These are phyloP conservation scores for Pristionchus entomophagus DNA, from an alignment of 2,888 invertebrate genomes.

Conservation along the genomic window DNA sequence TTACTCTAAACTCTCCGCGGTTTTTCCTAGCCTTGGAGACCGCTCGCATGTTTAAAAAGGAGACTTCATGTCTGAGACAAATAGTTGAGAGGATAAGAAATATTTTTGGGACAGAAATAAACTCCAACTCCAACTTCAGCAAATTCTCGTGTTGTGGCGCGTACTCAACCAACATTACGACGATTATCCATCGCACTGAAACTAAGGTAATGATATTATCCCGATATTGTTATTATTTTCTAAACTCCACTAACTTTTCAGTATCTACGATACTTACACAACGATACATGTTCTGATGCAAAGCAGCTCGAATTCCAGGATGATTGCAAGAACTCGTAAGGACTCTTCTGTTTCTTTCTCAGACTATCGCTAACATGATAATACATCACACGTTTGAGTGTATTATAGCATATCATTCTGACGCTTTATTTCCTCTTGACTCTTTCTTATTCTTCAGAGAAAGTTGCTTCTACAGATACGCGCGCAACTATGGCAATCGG, in stretches of 20 bases:
- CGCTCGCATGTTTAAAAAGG: too few species aligned
- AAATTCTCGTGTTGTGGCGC: neutral
- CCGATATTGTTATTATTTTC: neutral
- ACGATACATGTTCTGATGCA: neutral
- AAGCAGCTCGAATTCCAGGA: neutral
- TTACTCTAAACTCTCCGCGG: too few species aligned
- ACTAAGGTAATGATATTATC: too few species aligned
- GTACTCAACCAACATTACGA: neutral
- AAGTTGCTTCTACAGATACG: slow-evolving; percentile 23
- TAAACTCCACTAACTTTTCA: neutral
- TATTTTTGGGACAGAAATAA: too few species aligned
- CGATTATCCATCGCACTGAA: neutral
- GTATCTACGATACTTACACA: neutral
- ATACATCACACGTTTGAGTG: too few species aligned
- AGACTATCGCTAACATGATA: too few species aligned
- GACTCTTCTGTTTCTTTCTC: too few species aligned
- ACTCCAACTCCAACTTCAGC: neutral
- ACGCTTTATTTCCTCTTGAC: too few species aligned
- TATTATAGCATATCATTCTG: too few species aligned
- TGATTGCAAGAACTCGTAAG: neutral
- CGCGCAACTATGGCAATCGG: neutral
- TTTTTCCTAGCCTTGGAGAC: too few species aligned
- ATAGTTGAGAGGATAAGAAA: too few species aligned
- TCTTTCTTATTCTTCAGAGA: slow-evolving; percentile 2
- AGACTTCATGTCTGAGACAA: too few species aligned